Evolutionary conservation across 2,888 invertebrate genomes (phyloP), one percentile per base, ranked within the genome.

Genomic region (Drosophila nr. medialis): DNA sequence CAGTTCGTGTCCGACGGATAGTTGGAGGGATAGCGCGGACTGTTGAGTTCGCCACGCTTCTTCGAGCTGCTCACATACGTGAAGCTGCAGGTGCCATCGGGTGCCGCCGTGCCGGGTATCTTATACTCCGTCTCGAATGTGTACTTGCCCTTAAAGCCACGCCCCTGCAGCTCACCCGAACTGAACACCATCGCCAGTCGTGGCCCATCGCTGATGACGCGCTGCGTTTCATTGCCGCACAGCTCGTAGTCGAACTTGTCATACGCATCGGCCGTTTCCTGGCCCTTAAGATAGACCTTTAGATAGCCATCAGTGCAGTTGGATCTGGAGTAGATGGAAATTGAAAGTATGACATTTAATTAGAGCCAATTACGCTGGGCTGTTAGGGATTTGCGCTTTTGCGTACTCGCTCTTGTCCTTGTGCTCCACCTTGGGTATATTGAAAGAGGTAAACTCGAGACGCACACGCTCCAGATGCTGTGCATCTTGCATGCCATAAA

Each of bases 401-500:
- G 95, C 97, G 95, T 94, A 97, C 97, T 97, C 97, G 94, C 96
- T 95, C 88, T 96, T 95, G 78, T 96, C 95, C 84, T 93, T 93
- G 78, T 92, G 90, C 82, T 93, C 93, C 83, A 96, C 96, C 93
- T 96, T 97, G 60, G 98, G 97, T 94, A 99, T 98, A 92, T 97
- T 96, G 94, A 99, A 98, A 92, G 96, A 95, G 79, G 95, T 94
- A 93, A 99, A 99, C 91, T 97, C 96, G 85, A 99, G 94, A 82
- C 96, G 95, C 77, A 99, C 98, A 91, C 98, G 95, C 94, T 99
- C 99, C 92, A 99, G 95, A 94, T 98, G 97, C 93, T 99, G 98
- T 77, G 96, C 96, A 94, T 99, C 99, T 94, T 99, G 98, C 95
- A 99, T 97, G 90, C 99, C 99, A 94, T 99, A 99, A 93, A 99